Evolutionary conservation across 2,888 invertebrate species (phyloP).

Genomic region (Oasisia sp.): DNA sequence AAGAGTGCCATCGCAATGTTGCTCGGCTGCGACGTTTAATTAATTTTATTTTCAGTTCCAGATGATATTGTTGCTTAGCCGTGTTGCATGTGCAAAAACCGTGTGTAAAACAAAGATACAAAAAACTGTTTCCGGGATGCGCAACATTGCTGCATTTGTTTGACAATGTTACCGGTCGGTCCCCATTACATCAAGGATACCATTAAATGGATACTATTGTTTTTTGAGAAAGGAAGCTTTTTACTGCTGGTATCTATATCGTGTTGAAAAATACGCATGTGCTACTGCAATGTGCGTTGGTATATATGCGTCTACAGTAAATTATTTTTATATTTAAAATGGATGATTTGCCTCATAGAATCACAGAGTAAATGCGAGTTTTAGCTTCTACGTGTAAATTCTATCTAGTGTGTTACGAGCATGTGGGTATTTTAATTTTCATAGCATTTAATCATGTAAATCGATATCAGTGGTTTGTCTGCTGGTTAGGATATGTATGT

Average conservation of each 20-base stretch:
- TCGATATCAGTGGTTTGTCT: neutral
- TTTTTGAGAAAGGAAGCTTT: neutral
- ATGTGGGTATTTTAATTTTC: neutral
- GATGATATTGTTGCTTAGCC: neutral
- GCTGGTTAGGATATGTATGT: neutral
- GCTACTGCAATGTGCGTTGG: neutral
- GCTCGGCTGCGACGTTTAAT: neutral
- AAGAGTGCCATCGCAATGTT: neutral
- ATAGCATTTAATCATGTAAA: neutral
- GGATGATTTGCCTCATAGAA: neutral
- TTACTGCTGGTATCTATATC: neutral
- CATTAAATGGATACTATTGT: too few species aligned
- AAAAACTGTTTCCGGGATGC: neutral
- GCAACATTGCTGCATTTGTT: too few species aligned
- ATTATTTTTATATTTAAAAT: constrained; percentile 8
- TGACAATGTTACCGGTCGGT: too few species aligned
- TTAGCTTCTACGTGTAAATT: neutral
- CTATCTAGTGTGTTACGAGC: neutral
- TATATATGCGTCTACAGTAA: neutral
- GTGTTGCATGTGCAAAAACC: neutral
- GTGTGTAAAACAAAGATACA: neutral
- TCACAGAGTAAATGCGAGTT: neutral
- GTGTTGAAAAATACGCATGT: neutral
- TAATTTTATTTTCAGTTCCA: neutral
- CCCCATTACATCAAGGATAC: too few species aligned